Base-by-base conservation (phyloP, 2,888 invertebrate genomes). In the Leptinotarsa tumamoca region DNA sequence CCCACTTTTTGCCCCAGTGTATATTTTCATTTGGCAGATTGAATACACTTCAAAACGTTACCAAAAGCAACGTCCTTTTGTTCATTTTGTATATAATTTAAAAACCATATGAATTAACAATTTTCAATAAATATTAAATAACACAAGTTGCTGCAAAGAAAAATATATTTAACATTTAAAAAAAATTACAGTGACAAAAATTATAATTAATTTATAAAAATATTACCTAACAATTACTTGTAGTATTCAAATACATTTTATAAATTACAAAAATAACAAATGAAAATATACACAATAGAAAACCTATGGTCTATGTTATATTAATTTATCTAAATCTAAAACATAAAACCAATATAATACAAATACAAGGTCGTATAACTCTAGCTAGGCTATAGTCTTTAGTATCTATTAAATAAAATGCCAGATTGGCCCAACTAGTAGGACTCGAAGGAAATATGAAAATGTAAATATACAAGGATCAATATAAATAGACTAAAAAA, bases 341-440 rank as follows among this genome's bases (percentile, higher is more conserved):
- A 88, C 87, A 88, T 88, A 88, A 89, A 89, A 88, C 88, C 88
- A 86, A 87, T 87, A 87, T 88, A 87, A 87, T 88, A 88, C 87
- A 88, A 86, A 86, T 87, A 87, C 86, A 87, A 86, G 87, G 86
- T 88, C 88, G 87, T 87, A 84, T 85, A 84, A 85, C 85, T 85
- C 86, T 87, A 87, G 85, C 86, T 87, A 86, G 80, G 79, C 82
- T 84, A 87, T 87, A 87, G 87, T 87, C 86, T 87, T 87, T 86
- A 85, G 85, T 85, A 77, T 78, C 72, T 69, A 76, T 78, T 77
- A 77, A 79, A 78, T 80, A 78, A 79, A 79, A 80, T 80, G 80
- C 80, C 79, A 72, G 66, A 78, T 63, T 66, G 74, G 76, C 75
- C 77, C 75, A 74, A 71, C 71, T 69, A 77, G 77, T 72, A 66